Percentiles rank a stretch among this genome's conserved stretches.
phyloP scores from a whole-genome alignment of 2,888 invertebrate species.

The Pherbina coryleti region DNA sequence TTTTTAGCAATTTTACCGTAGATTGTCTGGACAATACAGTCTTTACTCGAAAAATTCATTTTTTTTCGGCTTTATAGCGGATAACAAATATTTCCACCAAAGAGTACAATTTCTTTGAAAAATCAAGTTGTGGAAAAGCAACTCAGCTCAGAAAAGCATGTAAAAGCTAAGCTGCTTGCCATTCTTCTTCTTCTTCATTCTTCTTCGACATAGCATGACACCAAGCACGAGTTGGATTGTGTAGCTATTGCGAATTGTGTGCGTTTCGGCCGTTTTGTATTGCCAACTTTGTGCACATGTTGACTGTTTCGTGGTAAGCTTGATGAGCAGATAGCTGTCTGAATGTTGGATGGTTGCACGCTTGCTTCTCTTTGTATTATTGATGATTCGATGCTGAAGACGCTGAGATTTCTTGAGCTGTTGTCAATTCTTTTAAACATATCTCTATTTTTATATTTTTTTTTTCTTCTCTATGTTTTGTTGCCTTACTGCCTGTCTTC shows the following conservation, averaged over 20 bases:
- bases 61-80: too few relatives aligned
- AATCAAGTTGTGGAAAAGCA: too few relatives aligned
- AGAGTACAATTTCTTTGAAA: too few relatives aligned
- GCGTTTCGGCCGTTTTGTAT: slow-evolving; percentile 34
- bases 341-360: slow-evolving; percentile 3
- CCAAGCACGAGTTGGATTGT: not conserved
- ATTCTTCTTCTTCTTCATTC: not conserved
- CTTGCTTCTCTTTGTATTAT: not conserved
- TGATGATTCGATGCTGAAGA: slow-evolving; percentile 25
- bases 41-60: too few relatives aligned
- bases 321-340: slow-evolving; percentile 1
- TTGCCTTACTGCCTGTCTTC: slow-evolving; percentile 23
- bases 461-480: not conserved
- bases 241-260: slow-evolving; percentile 34
- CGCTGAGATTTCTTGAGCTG: not conserved
- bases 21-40: too few relatives aligned
- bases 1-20: too few relatives aligned
- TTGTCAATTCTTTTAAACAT: not conserved
- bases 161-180: not conserved
- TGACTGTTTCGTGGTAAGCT: not conserved
- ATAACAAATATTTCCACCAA: too few relatives aligned
- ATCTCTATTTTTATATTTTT: not conserved
- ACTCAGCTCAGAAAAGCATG: not conserved
- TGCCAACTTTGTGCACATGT: slow-evolving; percentile 34
- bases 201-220: not conserved